Conservation (phyloP, 2,888 invertebrate species). For the Drosophila multiciliata region DNA sequence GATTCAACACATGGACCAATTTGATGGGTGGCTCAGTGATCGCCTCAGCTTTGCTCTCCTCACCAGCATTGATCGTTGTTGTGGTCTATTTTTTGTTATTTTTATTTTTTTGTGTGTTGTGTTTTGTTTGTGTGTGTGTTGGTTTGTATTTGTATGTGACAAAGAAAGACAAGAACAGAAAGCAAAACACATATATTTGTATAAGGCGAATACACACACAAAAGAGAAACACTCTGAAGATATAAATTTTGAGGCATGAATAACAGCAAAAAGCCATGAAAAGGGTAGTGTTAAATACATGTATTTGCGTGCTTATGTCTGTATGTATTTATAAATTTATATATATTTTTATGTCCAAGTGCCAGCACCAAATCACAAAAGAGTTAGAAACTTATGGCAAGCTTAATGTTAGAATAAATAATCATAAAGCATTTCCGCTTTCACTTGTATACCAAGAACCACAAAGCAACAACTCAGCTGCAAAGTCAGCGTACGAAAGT, state of each 20-base stretch:
- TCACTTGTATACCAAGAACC: conserved; percentile 6
- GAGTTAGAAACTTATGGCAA: conserved; percentile 7
- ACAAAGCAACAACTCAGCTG: conserved; percentile 2
- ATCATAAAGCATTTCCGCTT: conserved; percentile 23
- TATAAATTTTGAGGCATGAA: conserved; percentile 12
- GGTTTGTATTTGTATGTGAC: conserved; percentile 32
- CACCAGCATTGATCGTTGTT: not conserved
- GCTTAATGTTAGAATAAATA: conserved; percentile 24
- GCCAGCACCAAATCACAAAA: conserved; percentile 39
- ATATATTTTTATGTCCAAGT: conserved; percentile 12
- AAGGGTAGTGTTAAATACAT: conserved; percentile 8
- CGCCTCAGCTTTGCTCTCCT: conserved; percentile 40
- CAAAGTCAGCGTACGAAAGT: conserved; percentile 7
- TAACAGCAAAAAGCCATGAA: conserved; percentile 34
- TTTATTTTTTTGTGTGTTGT: conserved; percentile 6
- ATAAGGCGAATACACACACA: conserved; percentile 64
- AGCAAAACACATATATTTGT: conserved; percentile 67
- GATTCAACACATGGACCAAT: conserved; percentile 82
- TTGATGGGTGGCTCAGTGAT: conserved; percentile 78
- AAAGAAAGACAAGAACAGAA: conserved; percentile 66
- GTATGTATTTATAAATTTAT: not conserved
- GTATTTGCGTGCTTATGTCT: not conserved
- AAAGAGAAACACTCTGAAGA: not conserved
- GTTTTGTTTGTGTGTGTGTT: conserved; percentile 29
- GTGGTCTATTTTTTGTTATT: not conserved